phyloP scores from a whole-genome alignment of 2,888 invertebrate genomes.

The Cancer borealis region DNA sequence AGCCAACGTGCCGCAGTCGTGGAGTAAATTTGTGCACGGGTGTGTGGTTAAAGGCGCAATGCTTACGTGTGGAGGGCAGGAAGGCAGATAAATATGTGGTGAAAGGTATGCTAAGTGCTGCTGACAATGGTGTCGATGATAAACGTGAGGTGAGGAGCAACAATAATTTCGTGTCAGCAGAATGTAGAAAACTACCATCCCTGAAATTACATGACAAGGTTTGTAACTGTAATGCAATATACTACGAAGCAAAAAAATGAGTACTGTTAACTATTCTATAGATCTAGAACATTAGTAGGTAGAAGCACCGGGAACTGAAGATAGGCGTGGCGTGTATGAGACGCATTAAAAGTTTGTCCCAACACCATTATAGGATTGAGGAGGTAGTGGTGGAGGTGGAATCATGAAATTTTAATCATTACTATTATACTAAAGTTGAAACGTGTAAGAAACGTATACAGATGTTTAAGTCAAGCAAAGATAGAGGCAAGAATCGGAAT shows the following conservation, averaged over 20 bases:
- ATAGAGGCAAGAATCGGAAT: not conserved
- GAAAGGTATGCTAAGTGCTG: not conserved
- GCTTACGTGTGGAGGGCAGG: not conserved
- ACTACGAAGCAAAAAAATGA: not conserved
- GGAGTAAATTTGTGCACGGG: constrained; percentile 38
- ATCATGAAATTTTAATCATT: not conserved
- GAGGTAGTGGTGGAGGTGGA: not conserved
- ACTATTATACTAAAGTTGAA: not conserved
- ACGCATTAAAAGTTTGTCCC: not conserved
- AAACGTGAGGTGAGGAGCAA: not conserved
- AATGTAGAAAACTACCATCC: not conserved
- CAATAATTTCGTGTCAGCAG: not conserved
- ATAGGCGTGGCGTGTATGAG: not conserved
- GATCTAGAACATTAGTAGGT: not conserved
- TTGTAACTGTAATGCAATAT: not conserved
- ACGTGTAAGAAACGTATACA: not conserved
- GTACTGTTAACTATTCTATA: not conserved
- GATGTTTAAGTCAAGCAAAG: not conserved
- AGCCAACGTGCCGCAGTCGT: constrained; percentile 14
- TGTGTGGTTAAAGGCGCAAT: constrained; percentile 35
- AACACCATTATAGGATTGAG: not conserved
- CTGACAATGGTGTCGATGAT: not conserved
- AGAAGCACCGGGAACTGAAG: not conserved
- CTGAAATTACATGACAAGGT: not conserved
- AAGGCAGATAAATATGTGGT: not conserved